These are phyloP conservation scores for Silurus asotus DNA, from an alignment of 2,113 vertebrate species.

Conservation along the genomic window DNA sequence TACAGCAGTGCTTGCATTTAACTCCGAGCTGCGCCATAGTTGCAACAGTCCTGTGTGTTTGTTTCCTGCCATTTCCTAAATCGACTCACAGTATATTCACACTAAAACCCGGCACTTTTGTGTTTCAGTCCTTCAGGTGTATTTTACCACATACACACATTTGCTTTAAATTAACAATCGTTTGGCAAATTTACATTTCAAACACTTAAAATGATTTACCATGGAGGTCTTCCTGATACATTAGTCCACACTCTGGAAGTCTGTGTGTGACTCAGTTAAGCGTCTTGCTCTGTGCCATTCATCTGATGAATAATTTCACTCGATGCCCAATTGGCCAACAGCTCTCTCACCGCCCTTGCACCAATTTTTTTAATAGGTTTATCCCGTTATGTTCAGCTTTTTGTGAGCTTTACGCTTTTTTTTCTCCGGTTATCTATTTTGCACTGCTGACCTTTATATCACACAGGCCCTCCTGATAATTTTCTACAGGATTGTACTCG, in stretches of 20 bases:
- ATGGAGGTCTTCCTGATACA: not conserved
- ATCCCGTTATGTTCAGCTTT: not conserved
- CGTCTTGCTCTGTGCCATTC: not conserved
- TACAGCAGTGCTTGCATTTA: too few relatives aligned
- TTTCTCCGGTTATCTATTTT: not conserved
- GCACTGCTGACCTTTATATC: not conserved
- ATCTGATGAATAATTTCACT: not conserved
- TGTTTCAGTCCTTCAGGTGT: not conserved
- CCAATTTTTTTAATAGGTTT: not conserved
- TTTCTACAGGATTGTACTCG: not conserved
- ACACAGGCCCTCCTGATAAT: not conserved
- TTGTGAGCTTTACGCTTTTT: not conserved
- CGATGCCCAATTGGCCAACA: not conserved
- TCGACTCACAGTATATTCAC: not conserved
- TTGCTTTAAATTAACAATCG: not conserved
- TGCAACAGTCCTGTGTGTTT: too few relatives aligned
- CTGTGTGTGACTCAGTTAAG: not conserved
- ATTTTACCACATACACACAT: not conserved
- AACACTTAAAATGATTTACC: constrained; percentile 1
- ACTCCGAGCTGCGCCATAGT: too few relatives aligned
- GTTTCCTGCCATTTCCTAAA: too few relatives aligned
- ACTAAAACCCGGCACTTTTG: too few relatives aligned
- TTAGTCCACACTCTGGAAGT: not conserved
- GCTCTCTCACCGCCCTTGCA: not conserved
- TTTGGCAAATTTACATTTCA: constrained; percentile 8